Percentiles rank a stretch among this genome's conserved stretches.
Conservation (phyloP, 1,140 invertebrate genomes). For the Sycobia sp. region DNA sequence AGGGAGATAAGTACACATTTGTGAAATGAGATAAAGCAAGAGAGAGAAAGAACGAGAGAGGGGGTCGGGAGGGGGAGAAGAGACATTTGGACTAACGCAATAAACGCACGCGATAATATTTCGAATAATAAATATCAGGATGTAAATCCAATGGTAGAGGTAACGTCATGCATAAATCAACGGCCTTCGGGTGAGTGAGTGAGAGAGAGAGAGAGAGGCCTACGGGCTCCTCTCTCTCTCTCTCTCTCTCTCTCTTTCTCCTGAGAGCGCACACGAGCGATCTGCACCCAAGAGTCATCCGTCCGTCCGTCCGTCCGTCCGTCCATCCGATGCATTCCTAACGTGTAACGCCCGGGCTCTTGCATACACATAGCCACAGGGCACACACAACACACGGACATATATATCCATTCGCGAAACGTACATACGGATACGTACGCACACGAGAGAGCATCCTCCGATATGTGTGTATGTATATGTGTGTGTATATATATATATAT, state of each 20-base stretch:
- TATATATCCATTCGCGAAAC: too few relatives aligned
- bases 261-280: too few relatives aligned
- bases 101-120: constrained; percentile 61
- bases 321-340: constrained; percentile 31
- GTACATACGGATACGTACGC: not conserved
- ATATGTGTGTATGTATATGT: too few relatives aligned
- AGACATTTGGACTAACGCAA: constrained; percentile 49
- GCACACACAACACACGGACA: too few relatives aligned
- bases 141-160: constrained; percentile 63
- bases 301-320: constrained; percentile 34
- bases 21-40: constrained; percentile 5
- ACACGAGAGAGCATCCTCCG: too few relatives aligned
- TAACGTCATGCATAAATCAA: constrained; percentile 61
- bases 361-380: too few relatives aligned
- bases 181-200: constrained; percentile 25
- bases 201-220: not conserved
- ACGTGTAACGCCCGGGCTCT: constrained; percentile 15
- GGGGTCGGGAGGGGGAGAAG: not conserved
- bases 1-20: constrained; percentile 11
- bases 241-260: too few relatives aligned
- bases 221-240: too few relatives aligned
- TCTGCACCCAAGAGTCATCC: constrained; percentile 39
- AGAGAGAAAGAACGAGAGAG: not conserved
- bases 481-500: too few relatives aligned
- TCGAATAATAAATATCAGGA: constrained; percentile 62